Percentiles rank a stretch among this genome's conserved stretches.
Evolutionary conservation across 2,888 invertebrate species (phyloP).

Genomic region (Nymphalis c-album): DNA sequence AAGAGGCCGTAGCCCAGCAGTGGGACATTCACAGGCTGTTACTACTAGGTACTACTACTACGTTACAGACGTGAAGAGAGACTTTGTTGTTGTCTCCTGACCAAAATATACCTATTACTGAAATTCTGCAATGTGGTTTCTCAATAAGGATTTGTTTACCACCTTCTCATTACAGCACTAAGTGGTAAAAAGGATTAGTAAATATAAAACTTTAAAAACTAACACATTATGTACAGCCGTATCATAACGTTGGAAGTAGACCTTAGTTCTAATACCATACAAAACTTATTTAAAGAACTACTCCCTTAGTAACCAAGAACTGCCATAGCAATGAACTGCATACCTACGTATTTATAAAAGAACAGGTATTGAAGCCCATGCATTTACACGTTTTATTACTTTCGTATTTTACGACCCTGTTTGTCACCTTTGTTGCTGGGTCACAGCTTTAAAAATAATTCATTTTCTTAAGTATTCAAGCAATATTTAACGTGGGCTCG

Average conservation of each 20-base stretch:
- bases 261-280: too few species aligned
- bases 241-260: too few species aligned
- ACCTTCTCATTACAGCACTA: too few species aligned
- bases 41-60: too few species aligned
- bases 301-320: conserved; percentile 4
- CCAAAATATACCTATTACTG: too few species aligned
- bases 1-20: too few species aligned
- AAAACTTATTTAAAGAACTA: background rate
- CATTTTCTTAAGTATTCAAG: conserved; percentile 4
- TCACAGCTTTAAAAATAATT: conserved; percentile 12
- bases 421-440: conserved; percentile 19
- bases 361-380: conserved; percentile 4
- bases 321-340: conserved; percentile 17
- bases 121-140: too few species aligned
- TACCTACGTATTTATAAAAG: background rate
- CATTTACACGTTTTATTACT: conserved; percentile 20
- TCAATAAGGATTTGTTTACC: too few species aligned
- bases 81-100: too few species aligned
- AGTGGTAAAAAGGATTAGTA: background rate
- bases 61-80: too few species aligned
- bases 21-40: too few species aligned
- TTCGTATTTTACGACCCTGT: conserved; percentile 22
- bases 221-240: too few species aligned
- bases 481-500: background rate
- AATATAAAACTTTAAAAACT: background rate